phyloP scores from a whole-genome alignment of 2,113 vertebrate species.

The Tympanuchus pallidicinctus region DNA sequence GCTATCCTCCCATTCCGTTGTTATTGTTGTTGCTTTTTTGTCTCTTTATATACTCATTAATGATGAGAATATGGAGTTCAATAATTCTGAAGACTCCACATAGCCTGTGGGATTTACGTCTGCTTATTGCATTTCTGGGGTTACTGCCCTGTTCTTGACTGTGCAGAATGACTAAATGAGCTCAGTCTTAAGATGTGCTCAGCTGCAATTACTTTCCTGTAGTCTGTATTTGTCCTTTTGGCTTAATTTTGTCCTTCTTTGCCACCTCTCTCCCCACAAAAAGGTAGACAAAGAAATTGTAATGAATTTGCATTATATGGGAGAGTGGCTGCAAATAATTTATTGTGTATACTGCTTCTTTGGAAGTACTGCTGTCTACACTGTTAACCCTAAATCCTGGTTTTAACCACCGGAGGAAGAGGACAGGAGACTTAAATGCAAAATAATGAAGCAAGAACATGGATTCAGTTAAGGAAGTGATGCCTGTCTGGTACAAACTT shows the following conservation, averaged over 20 bases:
- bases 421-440: not conserved
- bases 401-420: not conserved
- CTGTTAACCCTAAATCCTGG: not conserved
- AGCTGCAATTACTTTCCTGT: not conserved
- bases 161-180: not conserved
- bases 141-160: not conserved
- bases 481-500: not conserved
- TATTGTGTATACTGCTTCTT: not conserved
- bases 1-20: rapidly evolving
- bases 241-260: not conserved
- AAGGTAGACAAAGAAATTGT: not conserved
- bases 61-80: not conserved
- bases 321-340: not conserved
- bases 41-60: not conserved
- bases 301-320: not conserved
- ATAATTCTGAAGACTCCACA: not conserved
- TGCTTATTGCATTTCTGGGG: not conserved
- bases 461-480: not conserved
- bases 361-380: not conserved
- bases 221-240: not conserved
- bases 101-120: not conserved
- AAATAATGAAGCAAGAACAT: not conserved
- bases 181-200: not conserved
- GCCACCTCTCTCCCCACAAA: too few relatives aligned
- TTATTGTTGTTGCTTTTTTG: too few relatives aligned